Conservation (phyloP, 1,140 invertebrate genomes). For the Galendromus occidentalis region DNA sequence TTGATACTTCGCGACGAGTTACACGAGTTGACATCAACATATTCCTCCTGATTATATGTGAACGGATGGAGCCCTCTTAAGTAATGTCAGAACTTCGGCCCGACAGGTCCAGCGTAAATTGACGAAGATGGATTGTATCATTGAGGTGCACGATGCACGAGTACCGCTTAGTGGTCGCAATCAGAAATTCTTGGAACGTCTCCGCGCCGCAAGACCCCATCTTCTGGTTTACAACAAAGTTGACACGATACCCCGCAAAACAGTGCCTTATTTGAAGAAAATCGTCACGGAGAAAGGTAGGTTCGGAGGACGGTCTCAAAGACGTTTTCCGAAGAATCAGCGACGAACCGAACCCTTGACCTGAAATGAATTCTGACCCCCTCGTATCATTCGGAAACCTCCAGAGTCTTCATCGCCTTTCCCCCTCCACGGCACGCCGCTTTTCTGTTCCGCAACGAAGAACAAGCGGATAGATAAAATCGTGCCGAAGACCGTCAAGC, state of each 20-base stretch:
- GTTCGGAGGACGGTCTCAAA: too few species aligned
- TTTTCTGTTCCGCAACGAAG: not conserved
- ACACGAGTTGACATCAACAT: too few species aligned
- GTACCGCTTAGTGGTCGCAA: conserved; percentile 12
- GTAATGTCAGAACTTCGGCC: not conserved
- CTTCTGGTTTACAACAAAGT: conserved; percentile 13
- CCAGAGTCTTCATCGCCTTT: not conserved
- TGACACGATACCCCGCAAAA: not conserved
- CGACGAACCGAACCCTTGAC: too few species aligned
- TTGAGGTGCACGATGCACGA: conserved; percentile 15
- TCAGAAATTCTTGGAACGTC: not conserved
- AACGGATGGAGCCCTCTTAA: too few species aligned
- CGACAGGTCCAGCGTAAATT: conserved; percentile 3
- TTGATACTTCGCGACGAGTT: too few species aligned
- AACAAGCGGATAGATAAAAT: not conserved
- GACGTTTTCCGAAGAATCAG: too few species aligned
- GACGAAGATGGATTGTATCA: conserved; percentile 10
- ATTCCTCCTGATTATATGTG: too few species aligned
- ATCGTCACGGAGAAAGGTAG: not conserved
- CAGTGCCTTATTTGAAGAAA: not conserved
- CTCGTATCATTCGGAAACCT: not conserved
- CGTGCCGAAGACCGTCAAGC: not conserved
- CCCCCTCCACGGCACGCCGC: not conserved
- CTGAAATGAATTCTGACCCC: too few species aligned
- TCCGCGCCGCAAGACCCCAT: conserved; percentile 12